Evolutionary conservation across 2,113 vertebrate genomes (phyloP).

Genomic region (Varanus salvator): DNA sequence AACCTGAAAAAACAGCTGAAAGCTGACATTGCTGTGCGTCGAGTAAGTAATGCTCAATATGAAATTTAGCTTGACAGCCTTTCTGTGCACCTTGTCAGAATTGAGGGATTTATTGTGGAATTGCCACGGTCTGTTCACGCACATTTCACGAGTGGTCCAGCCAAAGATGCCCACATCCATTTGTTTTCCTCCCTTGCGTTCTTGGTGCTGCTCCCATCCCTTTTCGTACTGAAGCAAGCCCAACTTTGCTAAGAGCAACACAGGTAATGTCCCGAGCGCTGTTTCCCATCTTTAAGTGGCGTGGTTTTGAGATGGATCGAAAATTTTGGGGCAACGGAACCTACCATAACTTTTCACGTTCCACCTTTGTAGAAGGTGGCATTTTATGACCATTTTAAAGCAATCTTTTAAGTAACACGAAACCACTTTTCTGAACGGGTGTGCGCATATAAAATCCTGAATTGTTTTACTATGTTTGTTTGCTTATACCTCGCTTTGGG

Average conservation of each 20-base stretch:
- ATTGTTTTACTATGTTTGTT: too few relatives aligned
- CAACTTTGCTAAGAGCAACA: not conserved
- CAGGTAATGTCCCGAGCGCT: not conserved
- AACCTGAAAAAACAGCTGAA: slow-evolving; percentile 72
- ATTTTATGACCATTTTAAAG: too few relatives aligned
- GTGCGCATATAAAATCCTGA: too few relatives aligned
- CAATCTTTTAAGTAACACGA: too few relatives aligned
- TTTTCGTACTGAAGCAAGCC: not conserved
- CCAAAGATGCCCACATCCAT: not conserved
- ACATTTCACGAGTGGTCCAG: not conserved
- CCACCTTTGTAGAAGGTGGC: too few relatives aligned
- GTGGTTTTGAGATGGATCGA: too few relatives aligned
- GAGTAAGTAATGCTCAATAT: slow-evolving; percentile 78
- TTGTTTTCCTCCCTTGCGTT: not conserved
- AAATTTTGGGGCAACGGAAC: too few relatives aligned
- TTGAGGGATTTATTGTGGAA: not conserved
- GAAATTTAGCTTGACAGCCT: not conserved
- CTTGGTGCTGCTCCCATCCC: not conserved
- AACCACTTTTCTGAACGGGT: too few relatives aligned
- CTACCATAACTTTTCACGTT: too few relatives aligned
- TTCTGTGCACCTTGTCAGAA: too few relatives aligned
- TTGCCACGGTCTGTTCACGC: not conserved
- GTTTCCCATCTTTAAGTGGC: too few relatives aligned
- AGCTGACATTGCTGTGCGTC: slow-evolving; percentile 74
- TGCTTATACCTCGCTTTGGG: too few relatives aligned